These are phyloP conservation scores for Blastobasis adustella DNA, from an alignment of 2,888 invertebrate species.

Conservation along the genomic window DNA sequence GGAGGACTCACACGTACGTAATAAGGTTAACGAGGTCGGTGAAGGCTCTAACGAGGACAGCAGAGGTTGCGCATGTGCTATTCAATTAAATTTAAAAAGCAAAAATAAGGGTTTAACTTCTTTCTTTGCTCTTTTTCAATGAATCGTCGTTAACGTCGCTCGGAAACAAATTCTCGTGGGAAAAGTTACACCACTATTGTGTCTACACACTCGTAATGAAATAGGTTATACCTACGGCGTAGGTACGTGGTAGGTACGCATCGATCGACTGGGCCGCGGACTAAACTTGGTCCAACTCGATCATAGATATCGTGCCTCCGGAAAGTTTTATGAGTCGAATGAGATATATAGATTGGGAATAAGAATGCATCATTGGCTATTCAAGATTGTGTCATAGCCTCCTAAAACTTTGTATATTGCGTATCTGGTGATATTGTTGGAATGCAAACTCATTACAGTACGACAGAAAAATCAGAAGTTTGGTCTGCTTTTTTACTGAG, in stretches of 20 bases:
- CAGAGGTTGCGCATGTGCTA: slow-evolving; percentile 23
- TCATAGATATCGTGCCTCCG: slow-evolving; percentile 37
- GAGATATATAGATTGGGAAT: slow-evolving; percentile 49
- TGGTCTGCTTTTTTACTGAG: no score
- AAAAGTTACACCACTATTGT: no score
- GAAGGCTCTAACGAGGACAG: slow-evolving; percentile 48
- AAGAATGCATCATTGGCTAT: slow-evolving; percentile 60
- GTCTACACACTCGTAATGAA: no score
- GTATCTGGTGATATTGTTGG: no score
- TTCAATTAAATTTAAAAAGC: slow-evolving; percentile 43
- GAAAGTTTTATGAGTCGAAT: slow-evolving; percentile 61
- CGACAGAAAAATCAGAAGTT: no score
- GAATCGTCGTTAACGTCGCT: neutral
- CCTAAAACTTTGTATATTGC: neutral
- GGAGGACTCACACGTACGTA: slow-evolving; percentile 39
- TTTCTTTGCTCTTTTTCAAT: slow-evolving; percentile 3
- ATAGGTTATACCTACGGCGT: slow-evolving; percentile 8
- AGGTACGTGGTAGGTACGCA: no score
- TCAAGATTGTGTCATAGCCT: slow-evolving; percentile 47
- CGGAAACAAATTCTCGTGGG: slow-evolving; percentile 2
- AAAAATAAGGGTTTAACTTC: slow-evolving; percentile 13
- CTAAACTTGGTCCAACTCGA: slow-evolving; percentile 45
- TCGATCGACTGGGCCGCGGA: no score
- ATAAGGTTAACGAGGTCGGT: slow-evolving; percentile 60
- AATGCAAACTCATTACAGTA: no score